Base-by-base conservation (phyloP, 2,797 vertebrate genomes). In the Coluber constrictor region DNA sequence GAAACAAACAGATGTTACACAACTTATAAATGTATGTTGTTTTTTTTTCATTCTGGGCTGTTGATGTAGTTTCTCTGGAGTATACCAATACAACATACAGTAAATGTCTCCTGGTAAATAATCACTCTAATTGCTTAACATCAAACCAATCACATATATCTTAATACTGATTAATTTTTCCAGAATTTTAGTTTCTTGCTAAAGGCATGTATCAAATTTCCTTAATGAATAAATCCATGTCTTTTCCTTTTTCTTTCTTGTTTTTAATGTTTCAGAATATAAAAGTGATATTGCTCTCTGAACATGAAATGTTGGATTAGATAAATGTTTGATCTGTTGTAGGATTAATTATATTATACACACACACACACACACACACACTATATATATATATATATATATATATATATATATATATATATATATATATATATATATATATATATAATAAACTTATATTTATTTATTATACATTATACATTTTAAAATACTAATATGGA, bases 1-100 rank as follows among this genome's bases (percentile, higher is more conserved):
- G 63, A 95, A 88, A 15, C 66, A 29, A 94, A 89, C 79, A 91
- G 70, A 88, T 3, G 1, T 23, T 89, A 2, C 93, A 92, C 12
- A 9, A 23, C 88, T 92, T 91, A 8, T 59, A 92, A 8, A 55
- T 56, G 37, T 70, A 16, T 60, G 0, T 57, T 0, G 90, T 88
- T 54, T 90, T 60, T 43, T 90, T 15, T 4, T 1, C 57, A 37
- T 61, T 27, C 3, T n/a, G 23, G 18, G 86, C 2, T 86, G 51
- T 86, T 59, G 56, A 27, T 59, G 5, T 23, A 56, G 43, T 86
- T 90, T 87, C 1, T n/a, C n/a, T 88, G 94, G 79, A n/a, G 0
- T 0, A 70, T 94, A 63, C 23, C 27, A 55, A 59, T 56, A 0
- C 79, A 47, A 83, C 43, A 43, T 87, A 61, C 93, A 25, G 1